Percentiles rank a stretch among this genome's conserved stretches.
phyloP scores from a whole-genome alignment of 2,113 vertebrate genomes.

The Dicrurus megarhynchus region DNA sequence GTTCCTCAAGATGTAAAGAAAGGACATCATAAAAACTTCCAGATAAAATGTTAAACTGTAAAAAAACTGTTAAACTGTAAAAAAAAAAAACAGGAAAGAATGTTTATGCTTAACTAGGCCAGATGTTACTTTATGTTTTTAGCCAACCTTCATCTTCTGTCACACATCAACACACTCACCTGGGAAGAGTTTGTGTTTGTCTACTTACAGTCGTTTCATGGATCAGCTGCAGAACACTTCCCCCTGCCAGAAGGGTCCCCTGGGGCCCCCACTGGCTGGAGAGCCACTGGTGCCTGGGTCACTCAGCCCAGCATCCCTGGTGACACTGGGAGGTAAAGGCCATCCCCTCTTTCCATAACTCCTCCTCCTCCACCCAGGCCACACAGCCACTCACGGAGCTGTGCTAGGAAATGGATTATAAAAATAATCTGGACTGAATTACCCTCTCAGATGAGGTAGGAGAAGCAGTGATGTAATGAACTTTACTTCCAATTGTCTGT shows the following conservation, averaged over 20 bases:
- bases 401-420: background rate
- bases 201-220: background rate
- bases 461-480: background rate
- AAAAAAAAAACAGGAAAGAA: background rate
- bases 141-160: background rate
- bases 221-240: background rate
- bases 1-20: background rate
- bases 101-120: background rate
- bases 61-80: background rate
- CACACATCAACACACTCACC: background rate
- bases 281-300: accelerated
- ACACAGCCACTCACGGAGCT: accelerated
- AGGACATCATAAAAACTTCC: background rate
- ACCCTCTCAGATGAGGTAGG: background rate
- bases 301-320: too few relatives aligned
- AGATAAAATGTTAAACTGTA: background rate
- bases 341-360: background rate
- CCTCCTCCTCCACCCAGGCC: background rate
- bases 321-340: background rate
- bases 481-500: background rate
- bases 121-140: background rate
- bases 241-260: background rate
- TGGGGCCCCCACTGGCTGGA: accelerated
- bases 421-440: background rate
- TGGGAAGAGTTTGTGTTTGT: background rate